Conservation (phyloP, 2,888 invertebrate species). For the Apantesis nais region DNA sequence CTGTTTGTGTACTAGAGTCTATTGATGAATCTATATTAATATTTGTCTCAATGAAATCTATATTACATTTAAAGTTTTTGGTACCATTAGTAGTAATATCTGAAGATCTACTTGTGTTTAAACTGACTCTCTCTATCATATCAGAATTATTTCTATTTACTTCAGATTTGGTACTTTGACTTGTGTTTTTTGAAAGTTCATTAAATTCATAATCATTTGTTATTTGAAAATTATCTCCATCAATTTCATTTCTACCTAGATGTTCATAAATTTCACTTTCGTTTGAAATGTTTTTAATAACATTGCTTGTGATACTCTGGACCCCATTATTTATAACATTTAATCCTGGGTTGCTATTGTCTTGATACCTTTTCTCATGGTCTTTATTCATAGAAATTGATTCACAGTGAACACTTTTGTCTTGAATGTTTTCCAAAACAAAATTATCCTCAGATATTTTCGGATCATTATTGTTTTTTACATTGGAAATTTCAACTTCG, state of each 20-base stretch:
- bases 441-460: conserved; percentile 4
- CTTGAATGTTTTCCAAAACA: conserved; percentile 6
- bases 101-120: neutral
- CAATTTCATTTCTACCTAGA: neutral
- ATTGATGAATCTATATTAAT: neutral
- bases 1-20: neutral
- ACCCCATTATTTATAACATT: neutral
- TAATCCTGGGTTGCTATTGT: neutral
- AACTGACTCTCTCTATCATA: neutral
- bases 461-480: conserved; percentile 17
- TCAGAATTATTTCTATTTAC: neutral
- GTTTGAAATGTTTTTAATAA: neutral
- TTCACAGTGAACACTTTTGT: neutral
- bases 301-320: neutral
- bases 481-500: conserved; percentile 53
- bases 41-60: neutral
- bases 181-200: neutral
- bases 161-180: neutral
- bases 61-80: neutral
- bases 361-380: neutral
- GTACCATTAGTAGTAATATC: neutral
- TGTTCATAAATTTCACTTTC: neutral
- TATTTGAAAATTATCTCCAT: neutral
- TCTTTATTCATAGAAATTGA: neutral
- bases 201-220: neutral